A percentile compares a stretch with the other conserved stretches of the same genome.
These are phyloP conservation scores for Dendrolimus kikuchii DNA, from an alignment of 1,140 invertebrate genomes.

Conservation along the genomic window DNA sequence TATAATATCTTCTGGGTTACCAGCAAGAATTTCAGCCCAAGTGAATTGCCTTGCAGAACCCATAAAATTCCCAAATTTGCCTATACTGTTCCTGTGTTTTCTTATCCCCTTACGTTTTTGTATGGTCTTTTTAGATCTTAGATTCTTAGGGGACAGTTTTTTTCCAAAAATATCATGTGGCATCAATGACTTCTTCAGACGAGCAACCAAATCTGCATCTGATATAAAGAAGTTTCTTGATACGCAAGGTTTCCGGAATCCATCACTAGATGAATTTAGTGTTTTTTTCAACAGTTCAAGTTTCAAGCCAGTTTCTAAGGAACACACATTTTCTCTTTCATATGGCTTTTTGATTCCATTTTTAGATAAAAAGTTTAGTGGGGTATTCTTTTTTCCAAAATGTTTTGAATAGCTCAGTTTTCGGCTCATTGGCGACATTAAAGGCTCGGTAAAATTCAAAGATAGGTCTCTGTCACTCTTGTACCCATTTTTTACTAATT, in stretches of 20 bases:
- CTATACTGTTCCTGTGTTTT: slow-evolving; percentile 60
- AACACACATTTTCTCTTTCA: slow-evolving; percentile 64
- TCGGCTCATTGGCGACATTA: slow-evolving; percentile 46
- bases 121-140: slow-evolving; percentile 63
- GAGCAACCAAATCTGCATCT: slow-evolving; percentile 58
- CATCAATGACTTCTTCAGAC: slow-evolving; percentile 62
- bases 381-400: slow-evolving; percentile 50
- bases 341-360: slow-evolving; percentile 59
- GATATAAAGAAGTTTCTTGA: slow-evolving; percentile 68
- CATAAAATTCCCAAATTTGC: slow-evolving; percentile 70
- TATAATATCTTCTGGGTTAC: slow-evolving; percentile 73
- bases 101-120: slow-evolving; percentile 58
- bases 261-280: slow-evolving; percentile 59
- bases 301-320: slow-evolving; percentile 62
- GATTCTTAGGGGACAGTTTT: slow-evolving; percentile 65
- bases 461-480: slow-evolving; percentile 64
- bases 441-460: slow-evolving; percentile 67
- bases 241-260: slow-evolving; percentile 56
- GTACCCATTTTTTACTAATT: slow-evolving; percentile 72
- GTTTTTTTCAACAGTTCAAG: slow-evolving; percentile 61
- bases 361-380: slow-evolving; percentile 47
- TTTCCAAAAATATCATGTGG: slow-evolving; percentile 61
- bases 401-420: slow-evolving; percentile 55
- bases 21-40: slow-evolving; percentile 73
- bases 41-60: slow-evolving; percentile 67